These are phyloP conservation scores for Malurus melanocephalus DNA, from an alignment of 2,113 vertebrate genomes.

Conservation along the genomic window DNA sequence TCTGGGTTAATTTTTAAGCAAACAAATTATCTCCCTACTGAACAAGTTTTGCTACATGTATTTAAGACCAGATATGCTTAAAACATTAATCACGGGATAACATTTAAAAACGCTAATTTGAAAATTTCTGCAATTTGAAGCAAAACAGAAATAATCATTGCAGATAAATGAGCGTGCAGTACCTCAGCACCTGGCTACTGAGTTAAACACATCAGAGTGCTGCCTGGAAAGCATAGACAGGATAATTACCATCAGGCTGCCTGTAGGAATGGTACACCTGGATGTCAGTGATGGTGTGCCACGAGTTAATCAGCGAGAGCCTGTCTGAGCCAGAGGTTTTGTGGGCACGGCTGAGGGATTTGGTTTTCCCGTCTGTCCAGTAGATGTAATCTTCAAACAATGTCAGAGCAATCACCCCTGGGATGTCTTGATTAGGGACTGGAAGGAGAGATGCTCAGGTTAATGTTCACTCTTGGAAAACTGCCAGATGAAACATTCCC, in stretches of 20 bases:
- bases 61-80: background rate
- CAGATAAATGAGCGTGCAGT: background rate
- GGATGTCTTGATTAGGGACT: constrained; percentile 93
- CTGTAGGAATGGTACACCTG: constrained; percentile 95
- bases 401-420: constrained; percentile 92
- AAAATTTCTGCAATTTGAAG: background rate
- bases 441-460: constrained; percentile 69
- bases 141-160: background rate
- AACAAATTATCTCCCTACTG: background rate
- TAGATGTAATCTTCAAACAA: constrained; percentile 98
- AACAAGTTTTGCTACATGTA: background rate
- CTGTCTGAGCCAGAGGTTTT: constrained; percentile 90
- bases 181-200: background rate
- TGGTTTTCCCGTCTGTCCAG: constrained; percentile 97
- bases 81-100: background rate
- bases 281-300: constrained; percentile 96
- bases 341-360: constrained; percentile 92
- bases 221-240: constrained; percentile 22
- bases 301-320: constrained; percentile 91
- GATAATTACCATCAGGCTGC: constrained; percentile 92
- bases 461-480: constrained; percentile 65
- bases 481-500: constrained; percentile 66
- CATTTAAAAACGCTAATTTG: background rate
- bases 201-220: background rate
- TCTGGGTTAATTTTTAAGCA: background rate